These are phyloP conservation scores for Microplitis deprimator DNA, from an alignment of 2,888 invertebrate genomes.

Conservation along the genomic window DNA sequence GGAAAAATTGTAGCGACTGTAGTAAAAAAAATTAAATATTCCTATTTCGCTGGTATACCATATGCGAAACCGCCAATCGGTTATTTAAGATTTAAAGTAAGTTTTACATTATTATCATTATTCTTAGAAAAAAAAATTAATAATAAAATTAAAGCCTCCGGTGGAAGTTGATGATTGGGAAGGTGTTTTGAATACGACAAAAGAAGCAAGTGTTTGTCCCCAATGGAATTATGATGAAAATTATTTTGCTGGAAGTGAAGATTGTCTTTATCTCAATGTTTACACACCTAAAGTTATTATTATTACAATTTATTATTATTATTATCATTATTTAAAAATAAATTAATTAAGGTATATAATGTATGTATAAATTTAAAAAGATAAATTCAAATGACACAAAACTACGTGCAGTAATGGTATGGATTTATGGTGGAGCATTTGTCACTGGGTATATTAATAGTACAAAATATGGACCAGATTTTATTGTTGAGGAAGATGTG, in stretches of 20 bases:
- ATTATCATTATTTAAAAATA: not conserved
- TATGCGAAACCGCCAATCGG: conserved; percentile 51
- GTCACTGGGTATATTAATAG: conserved; percentile 38
- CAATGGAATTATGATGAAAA: conserved; percentile 41
- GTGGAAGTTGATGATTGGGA: conserved; percentile 50
- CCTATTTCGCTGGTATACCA: conserved; percentile 50
- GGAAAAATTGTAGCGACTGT: not conserved
- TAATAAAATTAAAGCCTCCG: conserved; percentile 51
- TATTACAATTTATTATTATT: not conserved
- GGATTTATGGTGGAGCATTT: conserved; percentile 52
- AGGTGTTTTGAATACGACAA: conserved; percentile 42
- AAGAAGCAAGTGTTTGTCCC: conserved; percentile 45
- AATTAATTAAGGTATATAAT: not conserved
- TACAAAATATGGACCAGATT: conserved; percentile 48
- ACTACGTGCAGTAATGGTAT: conserved; percentile 53
- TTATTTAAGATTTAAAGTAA: conserved; percentile 41
- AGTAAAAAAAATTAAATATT: not conserved
- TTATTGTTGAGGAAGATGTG: conserved; percentile 53
- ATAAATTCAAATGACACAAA: not conserved
- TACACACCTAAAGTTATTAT: conserved; percentile 48
- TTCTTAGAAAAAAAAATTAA: not conserved
- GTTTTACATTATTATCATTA: not conserved
- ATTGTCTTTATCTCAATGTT: conserved; percentile 50
- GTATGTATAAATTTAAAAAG: not conserved
- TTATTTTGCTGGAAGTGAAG: conserved; percentile 45